Base-by-base conservation (phyloP, 1,140 invertebrate genomes). In the Amphibalanus amphitrite region DNA sequence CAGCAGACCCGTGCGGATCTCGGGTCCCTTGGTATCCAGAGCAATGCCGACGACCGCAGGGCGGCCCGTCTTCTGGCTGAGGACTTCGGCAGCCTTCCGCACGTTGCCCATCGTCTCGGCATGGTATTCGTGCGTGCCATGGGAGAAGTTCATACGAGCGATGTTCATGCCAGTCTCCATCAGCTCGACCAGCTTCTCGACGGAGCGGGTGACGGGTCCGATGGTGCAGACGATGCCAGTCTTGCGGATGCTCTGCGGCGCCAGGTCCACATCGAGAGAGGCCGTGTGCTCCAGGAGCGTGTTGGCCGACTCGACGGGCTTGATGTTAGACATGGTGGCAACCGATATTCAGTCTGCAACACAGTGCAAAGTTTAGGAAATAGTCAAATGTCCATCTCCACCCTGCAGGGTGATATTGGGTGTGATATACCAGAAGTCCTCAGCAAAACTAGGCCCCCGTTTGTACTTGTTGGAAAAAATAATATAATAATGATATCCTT, bases 151-250 rank as follows among this genome's bases (percentile, higher is more conserved):
- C 82, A 98, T 85, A 73, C 97, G 86, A 10, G 95, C 96, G 74
- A 99, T 88, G 77, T 98, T 98, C 96, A 99, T 98, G 28, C 97
- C 97, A 94, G n/a, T n/a, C n/a, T n/a, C n/a, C n/a, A n/a, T n/a
- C n/a, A n/a, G n/a, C n/a, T n/a, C n/a, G n/a, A n/a, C 91, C 38
- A 99, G 80, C 77, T 87, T 91, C 47, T 87, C 87, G 0, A 92
- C 88, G 72, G 89, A 86, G 68, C 88, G 83, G 28, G 93, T 97
- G 13, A 88, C 93, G 10, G 97, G 97, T 23, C 64, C 64, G 26
- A n/a, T n/a, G n/a, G n/a, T n/a, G n/a, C n/a, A n/a, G n/a, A n/a
- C n/a, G n/a, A n/a, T n/a, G n/a, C n/a, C 64, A 6, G 64, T n/a
- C 64, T 65, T 65, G 64, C 64, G 64, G 3, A 26, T 25, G 6